Evolutionary conservation across 2,113 vertebrate species (phyloP), one percentile per base, ranked within the genome.

Genomic region (Crypturellus undulatus): DNA sequence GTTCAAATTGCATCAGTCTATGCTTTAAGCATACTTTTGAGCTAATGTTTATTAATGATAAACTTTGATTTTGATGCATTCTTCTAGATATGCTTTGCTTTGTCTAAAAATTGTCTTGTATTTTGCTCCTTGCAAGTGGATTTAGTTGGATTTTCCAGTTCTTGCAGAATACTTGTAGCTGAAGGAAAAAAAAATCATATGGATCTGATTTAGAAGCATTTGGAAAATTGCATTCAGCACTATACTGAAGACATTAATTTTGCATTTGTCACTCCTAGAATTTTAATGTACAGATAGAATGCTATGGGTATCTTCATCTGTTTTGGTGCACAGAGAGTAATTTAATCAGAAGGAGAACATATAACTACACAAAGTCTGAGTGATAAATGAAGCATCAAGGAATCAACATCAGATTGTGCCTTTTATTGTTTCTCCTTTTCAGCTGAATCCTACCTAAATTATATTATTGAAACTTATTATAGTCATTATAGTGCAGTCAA

Each of bases 21-120:
- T 64, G 45, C 92, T 93, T 58, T 80, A 10, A 93, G 47, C 0
- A 0, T 78, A 79, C 82, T 89, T 91, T 79, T 90, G 79, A 83
- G 40, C 62, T 89, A 59, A 70, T 76, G 67, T 91, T 94, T 95
- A 79, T 92, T 90, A 95, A 92, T 72, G 72, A 77, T 1, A 93
- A 95, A 84, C 28, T 75, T 0, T 92, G 80, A 76, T 89, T 88
- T 87, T 87, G 75, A 72, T 78, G 42, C 62, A 58, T 85, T 49
- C 60, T 34, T 92, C 45, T 59, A 76, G 65, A 68, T 88, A 58
- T 1, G 13, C 22, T 79, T 86, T 91, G 21, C 71, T 4, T 2
- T 64, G n/a, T 52, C 45, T 94, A 47, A 92, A 75, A 95, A 93
- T 82, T 94, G 51, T 32, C 2, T 51, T 82, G 30, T 43, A 22